Conservation (phyloP, 2,888 invertebrate species). For the Drosophila neutralis region DNA sequence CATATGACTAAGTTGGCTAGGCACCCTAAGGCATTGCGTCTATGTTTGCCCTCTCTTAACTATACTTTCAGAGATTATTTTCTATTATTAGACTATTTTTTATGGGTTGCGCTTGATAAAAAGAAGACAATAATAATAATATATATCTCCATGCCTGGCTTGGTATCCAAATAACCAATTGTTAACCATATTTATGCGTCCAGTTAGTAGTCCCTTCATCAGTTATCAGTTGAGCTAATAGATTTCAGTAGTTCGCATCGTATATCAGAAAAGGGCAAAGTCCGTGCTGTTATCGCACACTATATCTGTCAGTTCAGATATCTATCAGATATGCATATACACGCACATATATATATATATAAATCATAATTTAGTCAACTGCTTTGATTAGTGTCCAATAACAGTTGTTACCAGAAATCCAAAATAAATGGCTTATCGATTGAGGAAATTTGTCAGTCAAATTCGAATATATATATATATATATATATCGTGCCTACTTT, state of each 20-base stretch:
- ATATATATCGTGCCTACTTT: conserved; percentile 2
- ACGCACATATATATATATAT: neutral
- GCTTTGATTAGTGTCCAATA: conserved; percentile 44
- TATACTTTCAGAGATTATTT: conserved; percentile 2
- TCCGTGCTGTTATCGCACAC: conserved; percentile 3
- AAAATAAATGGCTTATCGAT: conserved; percentile 5
- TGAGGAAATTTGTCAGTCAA: conserved; percentile 18
- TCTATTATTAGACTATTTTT: conserved; percentile 9
- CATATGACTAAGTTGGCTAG: conserved; percentile 40
- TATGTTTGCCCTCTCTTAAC: neutral
- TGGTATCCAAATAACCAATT: neutral
- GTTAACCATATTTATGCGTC: conserved; percentile 16
- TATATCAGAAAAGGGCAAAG: conserved; percentile 23
- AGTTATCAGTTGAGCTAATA: conserved; percentile 29
- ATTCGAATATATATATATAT: neutral
- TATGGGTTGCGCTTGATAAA: neutral
- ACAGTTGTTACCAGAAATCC: conserved; percentile 18
- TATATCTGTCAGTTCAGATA: conserved; percentile 20
- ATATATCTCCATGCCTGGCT: neutral
- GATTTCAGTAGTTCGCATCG: conserved; percentile 12
- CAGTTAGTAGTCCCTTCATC: conserved; percentile 3
- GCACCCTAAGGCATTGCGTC: neutral
- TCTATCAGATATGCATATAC: conserved; percentile 2
- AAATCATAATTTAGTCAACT: conserved; percentile 49
- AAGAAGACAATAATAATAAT: neutral